Evolutionary conservation across 1,140 invertebrate genomes (phyloP).

Genomic region (Aphelenchoides avenae): DNA sequence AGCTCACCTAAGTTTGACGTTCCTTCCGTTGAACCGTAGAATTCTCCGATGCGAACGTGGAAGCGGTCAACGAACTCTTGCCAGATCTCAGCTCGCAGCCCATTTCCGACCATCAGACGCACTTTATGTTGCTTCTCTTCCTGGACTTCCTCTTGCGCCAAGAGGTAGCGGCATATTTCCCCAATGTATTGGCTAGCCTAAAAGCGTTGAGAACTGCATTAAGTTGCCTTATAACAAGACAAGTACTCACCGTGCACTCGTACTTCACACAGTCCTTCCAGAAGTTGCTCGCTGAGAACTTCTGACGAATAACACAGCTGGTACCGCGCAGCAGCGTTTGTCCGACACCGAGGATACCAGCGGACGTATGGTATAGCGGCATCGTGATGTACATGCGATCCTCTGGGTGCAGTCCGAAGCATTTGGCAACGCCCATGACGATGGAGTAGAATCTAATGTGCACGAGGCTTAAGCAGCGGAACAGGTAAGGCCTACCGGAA

Average conservation of each 20-base stretch:
- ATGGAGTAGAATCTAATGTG: constrained; percentile 55
- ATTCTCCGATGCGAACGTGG: constrained; percentile 80
- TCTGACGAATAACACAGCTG: constrained; percentile 78
- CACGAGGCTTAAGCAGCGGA: neutral
- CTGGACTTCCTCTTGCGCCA: constrained; percentile 74
- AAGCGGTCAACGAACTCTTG: constrained; percentile 82
- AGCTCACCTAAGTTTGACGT: constrained; percentile 75
- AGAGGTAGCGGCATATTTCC: constrained; percentile 93
- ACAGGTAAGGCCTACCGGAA: constrained; percentile 41
- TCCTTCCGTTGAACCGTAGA: constrained; percentile 96
- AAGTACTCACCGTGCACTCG: constrained; percentile 80
- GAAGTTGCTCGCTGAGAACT: constrained; percentile 91
- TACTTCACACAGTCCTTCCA: constrained; percentile 91
- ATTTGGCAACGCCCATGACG: constrained; percentile 51
- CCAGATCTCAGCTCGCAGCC: constrained; percentile 92
- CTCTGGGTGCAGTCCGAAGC: constrained; percentile 65
- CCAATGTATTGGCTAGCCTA: constrained; percentile 93
- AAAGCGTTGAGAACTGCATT: constrained; percentile 22
- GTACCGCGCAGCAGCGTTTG: constrained; percentile 78
- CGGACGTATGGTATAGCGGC: constrained; percentile 89
- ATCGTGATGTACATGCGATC: constrained; percentile 83
- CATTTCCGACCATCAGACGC: constrained; percentile 87
- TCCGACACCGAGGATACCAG: constrained; percentile 71
- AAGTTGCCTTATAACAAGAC: neutral
- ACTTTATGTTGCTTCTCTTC: constrained; percentile 80